These are phyloP conservation scores for Eudemis profundana DNA, from an alignment of 2,888 invertebrate genomes.

Conservation along the genomic window DNA sequence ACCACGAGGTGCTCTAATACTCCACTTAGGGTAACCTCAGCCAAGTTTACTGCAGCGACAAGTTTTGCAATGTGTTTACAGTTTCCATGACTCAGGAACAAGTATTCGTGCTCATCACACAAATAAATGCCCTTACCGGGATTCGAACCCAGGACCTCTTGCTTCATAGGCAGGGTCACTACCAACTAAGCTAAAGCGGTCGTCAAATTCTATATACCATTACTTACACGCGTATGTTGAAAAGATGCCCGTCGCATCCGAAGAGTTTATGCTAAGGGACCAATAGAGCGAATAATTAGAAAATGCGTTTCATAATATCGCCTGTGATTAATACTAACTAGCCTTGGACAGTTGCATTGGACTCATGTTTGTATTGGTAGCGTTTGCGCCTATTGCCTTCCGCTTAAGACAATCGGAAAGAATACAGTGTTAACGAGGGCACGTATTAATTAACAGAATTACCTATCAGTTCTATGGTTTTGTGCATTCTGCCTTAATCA, in stretches of 20 bases:
- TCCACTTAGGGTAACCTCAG: slow-evolving; percentile 52
- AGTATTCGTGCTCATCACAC: too few species aligned
- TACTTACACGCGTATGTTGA: too few species aligned
- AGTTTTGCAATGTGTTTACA: slow-evolving; percentile 8
- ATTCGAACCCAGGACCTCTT: too few species aligned
- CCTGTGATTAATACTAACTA: slow-evolving; percentile 8
- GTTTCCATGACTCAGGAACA: too few species aligned
- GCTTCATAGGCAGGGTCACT: too few species aligned
- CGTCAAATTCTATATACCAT: too few species aligned
- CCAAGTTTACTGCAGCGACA: slow-evolving; percentile 1
- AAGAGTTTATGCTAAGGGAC: background rate
- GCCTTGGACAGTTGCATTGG: slow-evolving; percentile 21
- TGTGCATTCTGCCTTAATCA: too few species aligned
- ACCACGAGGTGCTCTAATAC: slow-evolving; percentile 49
- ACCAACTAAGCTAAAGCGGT: too few species aligned
- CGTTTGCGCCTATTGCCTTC: slow-evolving; percentile 27
- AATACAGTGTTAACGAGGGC: slow-evolving; percentile 1
- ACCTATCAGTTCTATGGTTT: too few species aligned
- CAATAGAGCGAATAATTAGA: slow-evolving; percentile 26
- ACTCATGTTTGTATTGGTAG: slow-evolving; percentile 29
- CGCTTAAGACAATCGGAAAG: slow-evolving; percentile 19
- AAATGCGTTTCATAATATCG: slow-evolving; percentile 19
- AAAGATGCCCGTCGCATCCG: background rate
- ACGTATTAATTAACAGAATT: background rate
- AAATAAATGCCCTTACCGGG: too few species aligned